Evolutionary conservation across 2,888 invertebrate species (phyloP).

Genomic region (Drosophila ustulata): DNA sequence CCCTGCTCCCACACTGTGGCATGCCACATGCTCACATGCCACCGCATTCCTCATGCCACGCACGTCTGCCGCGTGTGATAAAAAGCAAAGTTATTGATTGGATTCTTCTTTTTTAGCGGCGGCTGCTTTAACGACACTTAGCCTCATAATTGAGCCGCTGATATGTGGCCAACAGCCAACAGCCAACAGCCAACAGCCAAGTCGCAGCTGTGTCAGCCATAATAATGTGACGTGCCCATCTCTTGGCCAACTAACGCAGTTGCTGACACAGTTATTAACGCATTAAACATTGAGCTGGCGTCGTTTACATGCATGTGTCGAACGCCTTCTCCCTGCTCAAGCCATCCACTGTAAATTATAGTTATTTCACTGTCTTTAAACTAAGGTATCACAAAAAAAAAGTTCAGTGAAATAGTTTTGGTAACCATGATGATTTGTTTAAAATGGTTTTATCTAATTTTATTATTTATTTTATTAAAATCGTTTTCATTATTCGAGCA

Average conservation of each 20-base stretch:
- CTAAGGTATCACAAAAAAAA: no score
- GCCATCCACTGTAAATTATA: no score
- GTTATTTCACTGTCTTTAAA: no score
- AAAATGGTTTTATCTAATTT: no score
- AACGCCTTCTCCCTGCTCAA: no score
- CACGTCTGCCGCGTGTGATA: slow-evolving; percentile 44
- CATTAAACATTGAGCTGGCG: background rate
- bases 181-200: background rate
- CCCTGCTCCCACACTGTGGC: slow-evolving; percentile 7
- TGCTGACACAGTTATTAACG: slow-evolving; percentile 3
- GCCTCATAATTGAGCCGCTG: slow-evolving; percentile 59
- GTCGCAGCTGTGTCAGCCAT: slow-evolving; percentile 32
- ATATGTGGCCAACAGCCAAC: slow-evolving; percentile 30
- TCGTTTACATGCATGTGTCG: no score
- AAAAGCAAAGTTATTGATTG: slow-evolving; percentile 63
- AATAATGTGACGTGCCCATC: slow-evolving; percentile 16
- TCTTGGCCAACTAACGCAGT: slow-evolving; percentile 1
- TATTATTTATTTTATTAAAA: no score
- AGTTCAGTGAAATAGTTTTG: no score
- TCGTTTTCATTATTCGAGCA: background rate
- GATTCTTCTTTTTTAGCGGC: slow-evolving; percentile 39
- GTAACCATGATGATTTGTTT: no score
- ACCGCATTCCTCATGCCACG: slow-evolving; percentile 49
- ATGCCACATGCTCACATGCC: slow-evolving; percentile 7
- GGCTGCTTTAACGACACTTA: slow-evolving; percentile 66